Evolutionary conservation across 2,113 vertebrate genomes (phyloP).

Genomic region (Alectura lathami): DNA sequence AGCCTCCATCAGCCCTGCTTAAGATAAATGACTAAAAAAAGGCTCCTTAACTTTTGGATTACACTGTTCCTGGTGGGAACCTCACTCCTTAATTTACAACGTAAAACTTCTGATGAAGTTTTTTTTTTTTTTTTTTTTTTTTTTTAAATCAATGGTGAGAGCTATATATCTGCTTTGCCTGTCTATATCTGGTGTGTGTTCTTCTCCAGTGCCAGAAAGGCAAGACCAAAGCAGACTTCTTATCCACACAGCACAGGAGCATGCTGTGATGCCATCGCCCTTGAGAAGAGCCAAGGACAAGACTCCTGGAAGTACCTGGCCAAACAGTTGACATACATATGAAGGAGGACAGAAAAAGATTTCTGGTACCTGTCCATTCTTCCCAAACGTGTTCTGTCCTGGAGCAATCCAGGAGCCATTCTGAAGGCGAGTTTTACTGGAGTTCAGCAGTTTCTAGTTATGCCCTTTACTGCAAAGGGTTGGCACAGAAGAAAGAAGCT

Average conservation of each 20-base stretch:
- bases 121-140: too few relatives aligned
- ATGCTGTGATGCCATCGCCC: fast-evolving
- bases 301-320: not conserved
- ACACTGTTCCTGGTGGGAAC: not conserved
- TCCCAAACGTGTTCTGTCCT: not conserved
- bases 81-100: not conserved
- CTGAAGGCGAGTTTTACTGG: not conserved
- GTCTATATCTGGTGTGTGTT: not conserved
- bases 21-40: not conserved
- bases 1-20: not conserved
- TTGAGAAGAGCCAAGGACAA: not conserved
- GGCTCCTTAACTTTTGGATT: not conserved
- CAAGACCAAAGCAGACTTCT: not conserved
- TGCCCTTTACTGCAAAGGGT: not conserved
- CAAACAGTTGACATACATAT: not conserved
- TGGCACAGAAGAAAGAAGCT: not conserved
- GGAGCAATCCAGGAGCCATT: not conserved
- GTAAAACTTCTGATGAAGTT: not conserved
- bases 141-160: not conserved
- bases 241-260: not conserved
- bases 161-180: not conserved
- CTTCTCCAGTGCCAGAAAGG: not conserved
- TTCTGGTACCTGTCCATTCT: not conserved
- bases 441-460: not conserved
- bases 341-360: not conserved